These are phyloP conservation scores for Montifringilla adamsi DNA, from an alignment of 2,113 vertebrate species.

Conservation along the genomic window DNA sequence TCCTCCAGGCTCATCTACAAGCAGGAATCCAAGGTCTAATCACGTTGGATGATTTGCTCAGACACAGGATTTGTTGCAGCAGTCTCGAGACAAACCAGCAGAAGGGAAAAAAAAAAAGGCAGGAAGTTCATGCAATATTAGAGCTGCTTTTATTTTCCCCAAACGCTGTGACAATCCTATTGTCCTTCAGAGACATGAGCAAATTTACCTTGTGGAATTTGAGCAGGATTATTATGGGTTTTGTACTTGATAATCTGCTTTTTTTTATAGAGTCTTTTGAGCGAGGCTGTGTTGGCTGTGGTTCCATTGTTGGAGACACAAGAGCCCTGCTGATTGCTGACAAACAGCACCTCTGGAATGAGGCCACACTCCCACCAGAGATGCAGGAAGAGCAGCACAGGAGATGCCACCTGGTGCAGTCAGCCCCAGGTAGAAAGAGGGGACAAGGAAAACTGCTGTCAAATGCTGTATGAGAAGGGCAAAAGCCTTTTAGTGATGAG, in stretches of 20 bases:
- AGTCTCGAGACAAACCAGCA: conserved; percentile 25
- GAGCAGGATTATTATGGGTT: not conserved
- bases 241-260: conserved; percentile 21
- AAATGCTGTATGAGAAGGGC: not conserved
- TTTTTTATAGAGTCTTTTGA: not conserved
- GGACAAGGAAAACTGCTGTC: not conserved
- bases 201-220: conserved; percentile 32
- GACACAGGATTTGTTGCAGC: conserved; percentile 57
- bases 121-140: conserved; percentile 16
- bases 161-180: conserved; percentile 40
- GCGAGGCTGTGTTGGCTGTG: not conserved
- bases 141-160: conserved; percentile 48
- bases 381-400: not conserved
- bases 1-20: conserved; percentile 67
- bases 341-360: not conserved
- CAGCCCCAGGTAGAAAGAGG: not conserved
- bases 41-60: conserved; percentile 48
- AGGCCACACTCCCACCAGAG: not conserved
- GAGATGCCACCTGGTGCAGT: not conserved
- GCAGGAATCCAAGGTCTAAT: conserved; percentile 67
- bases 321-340: not conserved
- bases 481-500: not conserved
- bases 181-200: conserved; percentile 38
- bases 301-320: not conserved
- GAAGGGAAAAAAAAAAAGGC: not conserved